A percentile compares a stretch with the other conserved stretches of the same genome.
These are phyloP conservation scores for Schizopygopsis pylzovi DNA, from an alignment of 2,797 vertebrate genomes.

Conservation along the genomic window DNA sequence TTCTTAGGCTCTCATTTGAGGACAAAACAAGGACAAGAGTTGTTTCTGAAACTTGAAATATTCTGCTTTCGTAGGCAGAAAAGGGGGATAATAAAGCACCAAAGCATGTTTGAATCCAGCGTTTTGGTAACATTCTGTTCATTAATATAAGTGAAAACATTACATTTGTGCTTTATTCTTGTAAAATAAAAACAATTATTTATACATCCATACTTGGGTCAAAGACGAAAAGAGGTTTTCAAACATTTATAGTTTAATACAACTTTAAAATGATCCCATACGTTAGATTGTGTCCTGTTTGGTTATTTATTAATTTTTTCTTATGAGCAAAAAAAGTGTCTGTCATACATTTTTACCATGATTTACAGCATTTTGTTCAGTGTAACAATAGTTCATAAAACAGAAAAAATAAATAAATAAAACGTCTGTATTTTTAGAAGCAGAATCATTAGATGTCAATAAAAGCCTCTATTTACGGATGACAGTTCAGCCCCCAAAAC, in stretches of 20 bases:
- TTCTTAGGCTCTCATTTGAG: conserved; percentile 20
- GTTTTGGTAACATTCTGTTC: not conserved
- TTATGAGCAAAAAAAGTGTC: too few species aligned
- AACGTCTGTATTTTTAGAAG: not conserved
- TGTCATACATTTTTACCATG: not conserved
- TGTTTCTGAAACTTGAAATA: not conserved
- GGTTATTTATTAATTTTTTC: too few species aligned
- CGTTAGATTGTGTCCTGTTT: too few species aligned
- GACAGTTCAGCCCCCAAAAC: too few species aligned
- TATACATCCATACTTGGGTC: not conserved
- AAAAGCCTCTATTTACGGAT: too few species aligned
- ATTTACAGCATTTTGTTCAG: not conserved
- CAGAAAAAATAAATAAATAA: not conserved
- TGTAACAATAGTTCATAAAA: not conserved
- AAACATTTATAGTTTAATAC: not conserved
- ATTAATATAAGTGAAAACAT: not conserved
- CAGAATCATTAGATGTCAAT: too few species aligned
- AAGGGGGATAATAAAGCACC: not conserved
- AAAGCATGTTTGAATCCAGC: not conserved
- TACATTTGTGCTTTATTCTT: not conserved
- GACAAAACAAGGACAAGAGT: conserved; percentile 33
- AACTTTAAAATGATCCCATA: not conserved
- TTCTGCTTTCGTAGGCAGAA: not conserved
- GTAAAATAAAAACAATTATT: not conserved
- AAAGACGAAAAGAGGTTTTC: not conserved